phyloP scores from a whole-genome alignment of 2,888 invertebrate genomes.

The Drosophila peninsularis region DNA sequence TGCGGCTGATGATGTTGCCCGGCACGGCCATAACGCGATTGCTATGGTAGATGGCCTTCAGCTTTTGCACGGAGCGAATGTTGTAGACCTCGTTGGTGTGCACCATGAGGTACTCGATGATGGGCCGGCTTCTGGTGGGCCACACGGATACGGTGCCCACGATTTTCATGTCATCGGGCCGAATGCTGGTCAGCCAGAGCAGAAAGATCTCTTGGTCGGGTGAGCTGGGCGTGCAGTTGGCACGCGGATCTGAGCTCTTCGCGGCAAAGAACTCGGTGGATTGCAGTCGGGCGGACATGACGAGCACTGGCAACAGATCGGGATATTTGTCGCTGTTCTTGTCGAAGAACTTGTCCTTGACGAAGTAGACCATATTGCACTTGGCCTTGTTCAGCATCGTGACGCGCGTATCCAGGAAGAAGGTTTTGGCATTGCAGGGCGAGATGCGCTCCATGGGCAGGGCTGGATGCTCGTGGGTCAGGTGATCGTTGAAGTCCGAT shows the following conservation, averaged over 20 bases:
- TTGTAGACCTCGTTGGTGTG: conserved; percentile 77
- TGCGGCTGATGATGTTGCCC: conserved; percentile 50
- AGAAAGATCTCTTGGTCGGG: conserved; percentile 58
- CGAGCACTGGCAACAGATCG: conserved; percentile 76
- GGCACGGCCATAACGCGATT: conserved; percentile 70
- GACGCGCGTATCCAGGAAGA: conserved; percentile 75
- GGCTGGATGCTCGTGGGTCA: conserved; percentile 72
- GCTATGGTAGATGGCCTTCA: conserved; percentile 61
- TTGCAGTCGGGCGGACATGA: conserved; percentile 77
- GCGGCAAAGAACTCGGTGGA: conserved; percentile 49
- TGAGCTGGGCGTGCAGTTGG: accelerated
- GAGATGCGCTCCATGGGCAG: conserved; percentile 77
- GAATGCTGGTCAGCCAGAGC: conserved; percentile 80
- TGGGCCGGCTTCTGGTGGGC: conserved; percentile 52
- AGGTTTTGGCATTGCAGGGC: conserved; percentile 71
- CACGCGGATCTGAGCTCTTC: background rate
- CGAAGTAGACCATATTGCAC: conserved; percentile 76
- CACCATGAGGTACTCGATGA: conserved; percentile 65
- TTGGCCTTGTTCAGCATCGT: conserved; percentile 57
- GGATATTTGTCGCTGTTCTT: conserved; percentile 65
- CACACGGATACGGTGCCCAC: conserved; percentile 74
- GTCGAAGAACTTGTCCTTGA: conserved; percentile 73
- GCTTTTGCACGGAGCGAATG: conserved; percentile 63
- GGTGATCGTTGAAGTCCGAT: conserved; percentile 80
- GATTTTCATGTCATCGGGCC: conserved; percentile 61